Conservation (phyloP, 2,113 vertebrate species). For the Crotalus helleri region DNA sequence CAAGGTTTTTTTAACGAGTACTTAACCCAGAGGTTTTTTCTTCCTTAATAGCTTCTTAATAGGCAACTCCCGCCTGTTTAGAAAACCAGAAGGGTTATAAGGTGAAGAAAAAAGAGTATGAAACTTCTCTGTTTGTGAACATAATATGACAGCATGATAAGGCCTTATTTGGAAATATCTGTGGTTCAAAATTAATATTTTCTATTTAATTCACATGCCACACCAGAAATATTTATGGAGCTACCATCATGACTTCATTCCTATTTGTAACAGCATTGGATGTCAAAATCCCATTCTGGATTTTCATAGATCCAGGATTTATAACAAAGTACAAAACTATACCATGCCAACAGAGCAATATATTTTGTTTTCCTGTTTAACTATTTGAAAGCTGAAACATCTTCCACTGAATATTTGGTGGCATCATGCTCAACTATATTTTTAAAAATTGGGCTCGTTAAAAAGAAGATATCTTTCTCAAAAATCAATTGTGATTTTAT, state of each 20-base stretch:
- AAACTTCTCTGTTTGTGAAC: not conserved
- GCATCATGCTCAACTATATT: not conserved
- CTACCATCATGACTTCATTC: not conserved
- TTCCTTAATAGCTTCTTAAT: not conserved
- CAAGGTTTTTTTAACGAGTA: not conserved
- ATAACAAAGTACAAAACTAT: not conserved
- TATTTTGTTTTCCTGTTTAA: not conserved
- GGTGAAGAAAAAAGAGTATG: not conserved
- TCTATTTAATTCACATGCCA: not conserved
- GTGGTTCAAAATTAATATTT: not conserved
- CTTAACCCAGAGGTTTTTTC: not conserved
- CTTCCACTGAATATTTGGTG: not conserved
- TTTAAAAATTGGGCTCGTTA: not conserved
- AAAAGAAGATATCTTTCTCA: not conserved
- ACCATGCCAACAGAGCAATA: not conserved
- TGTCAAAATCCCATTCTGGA: not conserved
- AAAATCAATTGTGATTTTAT: not conserved
- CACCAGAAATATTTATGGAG: not conserved
- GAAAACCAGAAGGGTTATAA: not conserved
- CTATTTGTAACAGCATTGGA: not conserved
- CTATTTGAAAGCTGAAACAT: not conserved
- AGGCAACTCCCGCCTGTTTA: not conserved
- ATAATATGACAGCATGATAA: not conserved
- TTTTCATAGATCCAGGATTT: not conserved
- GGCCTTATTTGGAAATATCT: not conserved